Evolutionary conservation across 1,140 invertebrate species (phyloP), one percentile per base, ranked within the genome.

Genomic region (Zaprionus ornatus): DNA sequence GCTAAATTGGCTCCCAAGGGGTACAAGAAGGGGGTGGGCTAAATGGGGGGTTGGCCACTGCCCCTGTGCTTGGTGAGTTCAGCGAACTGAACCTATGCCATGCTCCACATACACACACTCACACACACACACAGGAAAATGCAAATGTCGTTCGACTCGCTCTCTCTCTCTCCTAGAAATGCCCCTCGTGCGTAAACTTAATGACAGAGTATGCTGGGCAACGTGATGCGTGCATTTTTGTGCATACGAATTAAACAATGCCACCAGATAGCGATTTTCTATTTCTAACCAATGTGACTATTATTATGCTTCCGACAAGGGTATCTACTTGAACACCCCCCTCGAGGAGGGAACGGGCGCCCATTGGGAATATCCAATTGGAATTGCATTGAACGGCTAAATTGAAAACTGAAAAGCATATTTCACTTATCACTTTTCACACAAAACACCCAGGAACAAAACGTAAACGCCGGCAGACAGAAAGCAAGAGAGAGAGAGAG

Each of bases 391-490:
- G 84, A 88, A 81, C 80, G 78, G 70, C 84, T 87, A 87, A 87
- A 87, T 87, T 87, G 84, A 87, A 87, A 87, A 77, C 84, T 87
- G 85, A 88, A 87, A 87, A 87, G 84, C 84, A 87, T 87, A 87
- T 88, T 87, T 87, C 84, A 87, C 84, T 87, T 87, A 87, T 87
- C 84, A 83, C 84, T 88, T 87, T 87, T 84, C 84, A 80, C 85
- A 87, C 84, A 87, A 84, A 84, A 88, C 77, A 86, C 50, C 55
- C 65, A 57, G 66, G 52, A 80, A 85, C 74, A 85, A 85, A 84
- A 79, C 55, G 48, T 32, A 17, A 45, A 45, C 40, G 40, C 40
- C 40, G 40, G 40, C 40, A 45, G 27, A 40, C 61, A 54, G 48
- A 50, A 32, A 50, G 37, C 54, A 40, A 7, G 54, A 29, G 45